Evolutionary conservation across 1,140 invertebrate genomes (phyloP), one percentile per base, ranked within the genome.

Genomic region (Rhopalosiphum padi): DNA sequence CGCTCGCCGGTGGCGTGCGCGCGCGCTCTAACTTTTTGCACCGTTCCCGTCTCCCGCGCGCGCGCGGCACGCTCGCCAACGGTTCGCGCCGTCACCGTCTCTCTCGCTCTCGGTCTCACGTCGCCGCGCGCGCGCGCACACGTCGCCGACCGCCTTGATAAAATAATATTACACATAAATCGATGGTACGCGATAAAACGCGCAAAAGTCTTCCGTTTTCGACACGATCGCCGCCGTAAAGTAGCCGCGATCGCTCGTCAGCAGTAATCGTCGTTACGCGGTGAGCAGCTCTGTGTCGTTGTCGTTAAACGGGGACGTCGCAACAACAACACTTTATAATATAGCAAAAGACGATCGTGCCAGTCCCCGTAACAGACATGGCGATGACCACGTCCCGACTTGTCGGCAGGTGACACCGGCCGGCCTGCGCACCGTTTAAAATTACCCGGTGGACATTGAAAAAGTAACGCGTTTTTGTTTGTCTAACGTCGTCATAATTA

Each of bases 181-280:
- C 88, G 88, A 89, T 89, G 88, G 60, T n/a, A 77, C 60, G 60
- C 60, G 60, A 89, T 89, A 89, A 89, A 89, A 89, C 88, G 51
- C 87, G 51, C 48, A 55, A 55, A 86, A 53, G 51, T 55, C 53
- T 89, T 55, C 8, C 51, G 88, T 35, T 55, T 89, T 89, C 18
- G 88, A 89, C 48, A 51, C 46, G 48, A 51, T 89, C 35, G 87
- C 22, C 35, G 48, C 46, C 30, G 43, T n/a, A 6, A 21, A 55
- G n/a, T 41, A 41, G 41, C 41, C 41, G 41, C 30, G 48, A 87
- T 18, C 85, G 48, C n/a, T 35, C 30, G 30, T 46, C 1, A 35
- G 21, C 51, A 41, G 48, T 41, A 6, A 23, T 3, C 43, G 87
- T 51, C 48, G 48, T 53, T 77, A 77, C 87, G 48, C 37, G 22